Evolutionary conservation across 1,140 invertebrate genomes (phyloP).

Genomic region (Drosophila yakuba): DNA sequence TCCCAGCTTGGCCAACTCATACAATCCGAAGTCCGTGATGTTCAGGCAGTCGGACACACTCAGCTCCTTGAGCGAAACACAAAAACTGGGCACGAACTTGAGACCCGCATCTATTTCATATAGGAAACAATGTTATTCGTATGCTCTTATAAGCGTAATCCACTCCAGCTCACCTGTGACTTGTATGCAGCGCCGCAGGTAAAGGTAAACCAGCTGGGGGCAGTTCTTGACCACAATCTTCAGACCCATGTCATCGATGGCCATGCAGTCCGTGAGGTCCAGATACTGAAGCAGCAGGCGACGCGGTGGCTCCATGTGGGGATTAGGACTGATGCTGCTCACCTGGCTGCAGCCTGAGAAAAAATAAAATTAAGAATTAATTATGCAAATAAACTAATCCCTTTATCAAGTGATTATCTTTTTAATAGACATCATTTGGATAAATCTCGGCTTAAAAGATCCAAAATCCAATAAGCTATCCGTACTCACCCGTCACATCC

Average conservation of each 20-base stretch:
- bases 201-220: constrained; percentile 94
- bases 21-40: constrained; percentile 95
- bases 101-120: constrained; percentile 88
- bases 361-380: background rate
- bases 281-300: constrained; percentile 89
- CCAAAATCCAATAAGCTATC: background rate
- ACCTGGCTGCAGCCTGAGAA: constrained; percentile 88
- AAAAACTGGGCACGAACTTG: constrained; percentile 94
- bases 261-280: constrained; percentile 94
- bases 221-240: constrained; percentile 93
- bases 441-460: background rate
- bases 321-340: constrained; percentile 89
- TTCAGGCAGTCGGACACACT: constrained; percentile 95
- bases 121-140: constrained; percentile 12
- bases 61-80: constrained; percentile 92
- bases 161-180: constrained; percentile 88
- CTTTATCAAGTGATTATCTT: background rate
- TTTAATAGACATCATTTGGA: no score
- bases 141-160: background rate
- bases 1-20: constrained; percentile 94
- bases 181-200: constrained; percentile 93
- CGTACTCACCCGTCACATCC: constrained; percentile 89
- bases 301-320: constrained; percentile 87
- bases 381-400: background rate
- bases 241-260: constrained; percentile 92